These are phyloP conservation scores for Anguilla pacifica DNA, from an alignment of 2,797 vertebrate species.

Conservation along the genomic window DNA sequence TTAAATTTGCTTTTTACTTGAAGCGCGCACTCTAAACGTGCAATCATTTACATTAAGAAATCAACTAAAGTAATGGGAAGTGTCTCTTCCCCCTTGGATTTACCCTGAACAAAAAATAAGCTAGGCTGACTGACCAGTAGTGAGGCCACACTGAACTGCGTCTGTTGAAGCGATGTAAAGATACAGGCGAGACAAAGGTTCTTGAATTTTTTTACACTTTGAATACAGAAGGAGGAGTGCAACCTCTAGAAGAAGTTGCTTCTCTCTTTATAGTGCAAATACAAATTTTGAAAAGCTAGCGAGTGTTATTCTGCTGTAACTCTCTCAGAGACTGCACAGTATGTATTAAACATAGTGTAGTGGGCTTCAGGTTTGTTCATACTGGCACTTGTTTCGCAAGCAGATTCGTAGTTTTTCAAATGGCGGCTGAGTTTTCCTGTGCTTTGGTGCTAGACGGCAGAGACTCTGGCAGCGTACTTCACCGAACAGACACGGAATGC, in stretches of 20 bases:
- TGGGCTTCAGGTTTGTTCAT: not conserved
- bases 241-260: not conserved
- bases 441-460: not conserved
- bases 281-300: not conserved
- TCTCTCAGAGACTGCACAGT: not conserved
- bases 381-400: not conserved
- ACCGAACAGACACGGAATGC: not conserved
- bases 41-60: not conserved
- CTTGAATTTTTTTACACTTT: not conserved
- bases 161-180: not conserved
- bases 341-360: not conserved
- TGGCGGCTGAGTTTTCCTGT: not conserved
- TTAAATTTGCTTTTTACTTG: conserved; percentile 7
- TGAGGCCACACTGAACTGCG: not conserved
- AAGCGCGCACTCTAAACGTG: not conserved
- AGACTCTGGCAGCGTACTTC: not conserved
- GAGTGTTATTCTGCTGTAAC: not conserved
- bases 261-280: not conserved
- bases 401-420: not conserved
- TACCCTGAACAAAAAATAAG: not conserved
- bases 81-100: not conserved
- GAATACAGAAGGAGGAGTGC: not conserved
- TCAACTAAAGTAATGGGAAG: not conserved
- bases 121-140: not conserved
- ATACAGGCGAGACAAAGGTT: not conserved